Evolutionary conservation across 2,888 invertebrate genomes (phyloP), one percentile per base, ranked within the genome.

Genomic region (Julus scanicus): DNA sequence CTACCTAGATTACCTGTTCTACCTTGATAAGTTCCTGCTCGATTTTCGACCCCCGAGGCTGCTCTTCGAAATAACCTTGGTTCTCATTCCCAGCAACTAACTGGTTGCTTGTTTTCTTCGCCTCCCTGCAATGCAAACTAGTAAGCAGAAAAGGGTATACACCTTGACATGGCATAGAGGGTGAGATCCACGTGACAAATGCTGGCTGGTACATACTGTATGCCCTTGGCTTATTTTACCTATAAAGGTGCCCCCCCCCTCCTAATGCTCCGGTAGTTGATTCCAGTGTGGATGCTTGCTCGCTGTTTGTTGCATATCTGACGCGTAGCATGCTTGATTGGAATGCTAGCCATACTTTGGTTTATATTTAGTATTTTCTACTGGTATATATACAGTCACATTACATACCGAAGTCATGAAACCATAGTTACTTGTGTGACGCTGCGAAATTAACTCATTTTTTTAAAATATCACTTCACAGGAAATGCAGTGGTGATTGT

Each of bases 1-100:
- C 57, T 57, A 11, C 15, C n/a, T n/a, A 63, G 63, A 63, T 53
- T 63, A 63, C 63, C 63, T 63, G 63, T 63, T 63, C 63, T 63
- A 63, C 63, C 63, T 63, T n/a, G 63, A 17, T 17, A 29, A 63
- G 63, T 63, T 63, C 63, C 63, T 63, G 63, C 63, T 63, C n/a
- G 63, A 63, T 63, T 63, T 63, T n/a, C 17, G n/a, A 17, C 63
- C 63, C 63, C 63, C 63, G 63, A 63, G 63, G 63, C 63, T 63
- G 63, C n/a, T 17, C 63, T 63, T 63, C n/a, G n/a, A 63, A 63
- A 63, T 63, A 63, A 63, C 63, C 63, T 63, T 63, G 63, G 63
- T 63, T 63, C 63, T 63, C 63, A 63, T 63, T 63, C 63, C 63
- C 63, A 63, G 63, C 63, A 63, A 63, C 63, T 63, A 63, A 63